Conservation (phyloP, 2,113 vertebrate species). For the Lophochroa leadbeateri region DNA sequence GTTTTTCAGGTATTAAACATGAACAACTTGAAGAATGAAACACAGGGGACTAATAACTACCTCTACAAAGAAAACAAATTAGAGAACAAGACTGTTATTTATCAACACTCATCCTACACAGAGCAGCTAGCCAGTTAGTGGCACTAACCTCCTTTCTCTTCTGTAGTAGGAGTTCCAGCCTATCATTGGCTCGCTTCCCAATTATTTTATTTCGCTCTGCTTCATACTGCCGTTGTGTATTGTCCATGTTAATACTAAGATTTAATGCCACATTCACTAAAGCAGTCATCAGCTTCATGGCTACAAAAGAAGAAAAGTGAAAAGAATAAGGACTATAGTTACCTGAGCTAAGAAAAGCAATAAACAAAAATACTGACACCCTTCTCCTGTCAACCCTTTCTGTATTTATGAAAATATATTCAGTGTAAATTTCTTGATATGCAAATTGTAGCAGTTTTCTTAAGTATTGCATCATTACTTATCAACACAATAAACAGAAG, state of each 20-base stretch:
- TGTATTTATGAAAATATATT: background rate
- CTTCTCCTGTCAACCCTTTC: background rate
- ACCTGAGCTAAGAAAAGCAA: background rate
- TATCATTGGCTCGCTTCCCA: slow-evolving; percentile 95
- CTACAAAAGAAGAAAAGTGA: slow-evolving; percentile 64
- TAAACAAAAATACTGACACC: background rate
- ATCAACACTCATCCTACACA: background rate
- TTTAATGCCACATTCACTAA: slow-evolving; percentile 99
- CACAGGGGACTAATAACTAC: background rate
- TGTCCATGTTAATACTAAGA: slow-evolving; percentile 99
- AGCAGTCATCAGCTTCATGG: slow-evolving; percentile 99
- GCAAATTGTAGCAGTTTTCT: background rate
- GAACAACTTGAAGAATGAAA: background rate
- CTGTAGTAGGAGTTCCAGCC: slow-evolving; percentile 93
- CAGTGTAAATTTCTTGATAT: background rate
- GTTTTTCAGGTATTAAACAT: background rate
- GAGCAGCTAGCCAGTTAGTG: background rate
- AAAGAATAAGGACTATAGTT: background rate
- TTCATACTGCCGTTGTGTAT: slow-evolving; percentile 97
- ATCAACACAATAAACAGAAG: background rate
- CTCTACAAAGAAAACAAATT: background rate
- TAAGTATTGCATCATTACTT: background rate
- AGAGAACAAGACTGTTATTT: background rate
- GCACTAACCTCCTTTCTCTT: slow-evolving; percentile 95
- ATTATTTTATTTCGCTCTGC: slow-evolving; percentile 97